A percentile compares a stretch with the other conserved stretches of the same genome.
These are phyloP conservation scores for Octopus bimaculoides DNA, from an alignment of 1,140 invertebrate genomes.

Conservation along the genomic window DNA sequence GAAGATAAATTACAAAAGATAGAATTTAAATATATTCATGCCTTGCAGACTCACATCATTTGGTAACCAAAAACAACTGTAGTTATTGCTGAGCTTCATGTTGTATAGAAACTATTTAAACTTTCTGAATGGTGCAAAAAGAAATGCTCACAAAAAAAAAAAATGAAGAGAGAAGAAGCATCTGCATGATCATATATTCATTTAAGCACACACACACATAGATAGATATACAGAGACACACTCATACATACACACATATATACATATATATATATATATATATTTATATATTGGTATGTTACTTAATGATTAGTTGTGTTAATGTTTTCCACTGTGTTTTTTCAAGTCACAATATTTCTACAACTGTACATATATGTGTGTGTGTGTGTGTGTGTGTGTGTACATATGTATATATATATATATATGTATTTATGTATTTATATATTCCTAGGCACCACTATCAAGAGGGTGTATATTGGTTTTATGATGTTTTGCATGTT, in stretches of 20 bases:
- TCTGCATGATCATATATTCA: not conserved
- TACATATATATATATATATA: not conserved
- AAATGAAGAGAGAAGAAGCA: not conserved
- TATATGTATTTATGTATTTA: not conserved
- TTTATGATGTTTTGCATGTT: no score
- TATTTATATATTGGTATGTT: not conserved
- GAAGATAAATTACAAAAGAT: no score
- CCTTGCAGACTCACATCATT: no score
- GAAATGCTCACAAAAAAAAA: no score
- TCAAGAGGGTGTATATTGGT: no score
- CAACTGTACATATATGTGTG: not conserved
- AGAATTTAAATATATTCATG: no score
- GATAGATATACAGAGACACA: not conserved
- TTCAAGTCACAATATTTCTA: not conserved
- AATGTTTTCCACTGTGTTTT: not conserved
- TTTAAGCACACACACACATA: not conserved
- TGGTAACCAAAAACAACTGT: no score
- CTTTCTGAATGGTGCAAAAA: no score
- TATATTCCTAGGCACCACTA: not conserved
- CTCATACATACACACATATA: not conserved
- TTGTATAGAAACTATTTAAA: no score
- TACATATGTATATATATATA: not conserved
- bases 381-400: not conserved
- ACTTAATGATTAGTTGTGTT: not conserved
- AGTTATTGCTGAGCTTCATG: no score